phyloP scores from a whole-genome alignment of 2,797 vertebrate species.

The Schizothorax lantsangensis region DNA sequence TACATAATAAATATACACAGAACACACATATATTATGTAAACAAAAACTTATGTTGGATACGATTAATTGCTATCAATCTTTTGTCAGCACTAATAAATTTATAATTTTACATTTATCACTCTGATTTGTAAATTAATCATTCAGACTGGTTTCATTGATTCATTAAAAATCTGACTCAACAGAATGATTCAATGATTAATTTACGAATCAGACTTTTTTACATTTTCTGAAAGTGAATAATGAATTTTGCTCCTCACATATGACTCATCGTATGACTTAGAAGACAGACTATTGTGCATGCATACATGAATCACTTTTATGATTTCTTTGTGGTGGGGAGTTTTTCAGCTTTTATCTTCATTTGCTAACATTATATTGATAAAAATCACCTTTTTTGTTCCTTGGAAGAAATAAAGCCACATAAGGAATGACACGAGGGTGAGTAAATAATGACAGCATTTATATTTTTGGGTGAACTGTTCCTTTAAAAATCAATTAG shows the following conservation, averaged over 20 bases:
- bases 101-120: background rate
- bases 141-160: background rate
- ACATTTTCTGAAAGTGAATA: background rate
- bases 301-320: background rate
- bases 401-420: background rate
- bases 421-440: background rate
- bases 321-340: background rate
- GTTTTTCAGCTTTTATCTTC: background rate
- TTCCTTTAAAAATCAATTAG: conserved; percentile 43
- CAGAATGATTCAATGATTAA: background rate
- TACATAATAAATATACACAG: background rate
- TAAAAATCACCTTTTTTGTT: background rate
- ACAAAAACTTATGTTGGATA: too few species aligned
- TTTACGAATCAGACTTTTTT: background rate
- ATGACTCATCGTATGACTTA: background rate
- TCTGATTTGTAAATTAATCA: background rate
- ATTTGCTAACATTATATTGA: background rate
- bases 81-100: background rate
- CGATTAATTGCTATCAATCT: too few species aligned
- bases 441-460: background rate
- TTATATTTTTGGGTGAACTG: background rate
- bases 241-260: background rate
- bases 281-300: background rate
- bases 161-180: background rate
- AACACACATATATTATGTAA: background rate